These are phyloP conservation scores for Lithophane semibrunnea DNA, from an alignment of 2,888 invertebrate species.

Conservation along the genomic window DNA sequence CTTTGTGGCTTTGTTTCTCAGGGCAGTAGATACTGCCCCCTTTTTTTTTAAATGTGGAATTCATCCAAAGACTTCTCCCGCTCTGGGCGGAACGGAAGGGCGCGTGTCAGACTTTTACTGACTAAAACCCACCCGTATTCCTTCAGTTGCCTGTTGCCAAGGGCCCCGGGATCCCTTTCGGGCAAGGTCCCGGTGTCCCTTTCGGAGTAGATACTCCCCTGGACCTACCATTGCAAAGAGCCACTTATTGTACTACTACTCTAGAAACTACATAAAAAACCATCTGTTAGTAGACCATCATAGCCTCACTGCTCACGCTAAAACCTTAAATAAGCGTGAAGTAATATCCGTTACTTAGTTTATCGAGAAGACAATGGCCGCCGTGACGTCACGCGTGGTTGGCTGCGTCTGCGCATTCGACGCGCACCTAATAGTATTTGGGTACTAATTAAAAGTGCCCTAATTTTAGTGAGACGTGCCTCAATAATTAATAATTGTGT, in stretches of 20 bases:
- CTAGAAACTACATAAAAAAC: not conserved
- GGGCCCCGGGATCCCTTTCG: too few species aligned
- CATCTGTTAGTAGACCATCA: not conserved
- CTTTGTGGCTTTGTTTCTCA: not conserved
- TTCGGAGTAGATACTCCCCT: too few species aligned
- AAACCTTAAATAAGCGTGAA: constrained; percentile 43
- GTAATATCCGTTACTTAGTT: constrained; percentile 54
- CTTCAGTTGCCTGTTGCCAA: too few species aligned
- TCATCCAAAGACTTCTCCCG: too few species aligned
- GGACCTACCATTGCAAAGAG: too few species aligned
- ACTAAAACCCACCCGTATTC: too few species aligned
- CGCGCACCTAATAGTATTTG: constrained; percentile 57
- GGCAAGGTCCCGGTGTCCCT: too few species aligned
- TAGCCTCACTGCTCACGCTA: constrained; percentile 29
- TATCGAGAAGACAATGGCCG: constrained; percentile 56
- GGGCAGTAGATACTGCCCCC: not conserved
- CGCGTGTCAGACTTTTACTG: too few species aligned
- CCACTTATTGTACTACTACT: not conserved
- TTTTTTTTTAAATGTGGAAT: too few species aligned
- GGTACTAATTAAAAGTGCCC: constrained; percentile 55
- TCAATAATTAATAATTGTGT: constrained; percentile 44
- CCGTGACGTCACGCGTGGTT: constrained; percentile 67
- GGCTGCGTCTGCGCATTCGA: constrained; percentile 64
- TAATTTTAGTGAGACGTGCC: constrained; percentile 41
- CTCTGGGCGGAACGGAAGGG: too few species aligned